Conservation (phyloP, 2,113 vertebrate genomes). For the Pseudorectes ferrugineus region DNA sequence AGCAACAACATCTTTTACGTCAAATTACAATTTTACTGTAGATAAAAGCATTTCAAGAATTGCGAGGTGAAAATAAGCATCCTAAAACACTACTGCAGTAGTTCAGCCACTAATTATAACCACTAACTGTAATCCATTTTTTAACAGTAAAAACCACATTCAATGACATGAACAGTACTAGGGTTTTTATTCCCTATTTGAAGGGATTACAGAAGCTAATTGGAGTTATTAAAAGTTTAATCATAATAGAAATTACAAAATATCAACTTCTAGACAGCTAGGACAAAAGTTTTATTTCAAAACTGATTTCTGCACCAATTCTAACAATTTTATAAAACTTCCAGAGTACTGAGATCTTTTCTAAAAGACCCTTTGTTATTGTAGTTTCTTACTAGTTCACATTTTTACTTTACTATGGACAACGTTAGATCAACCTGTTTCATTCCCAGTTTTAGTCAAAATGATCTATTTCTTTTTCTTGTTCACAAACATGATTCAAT, state of each 20-base stretch:
- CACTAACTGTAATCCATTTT: background rate
- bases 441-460: background rate
- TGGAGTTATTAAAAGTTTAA: background rate
- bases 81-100: background rate
- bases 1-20: background rate
- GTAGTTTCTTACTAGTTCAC: background rate
- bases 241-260: background rate
- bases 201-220: background rate
- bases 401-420: background rate
- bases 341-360: background rate
- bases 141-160: background rate
- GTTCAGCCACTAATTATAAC: background rate
- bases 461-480: background rate
- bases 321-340: background rate
- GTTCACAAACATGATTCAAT: background rate
- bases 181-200: background rate
- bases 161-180: background rate
- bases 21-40: background rate
- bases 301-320: background rate
- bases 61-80: background rate
- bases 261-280: background rate
- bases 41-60: background rate
- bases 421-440: background rate
- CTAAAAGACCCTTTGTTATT: background rate
- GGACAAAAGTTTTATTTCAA: background rate